phyloP scores from a whole-genome alignment of 1,140 invertebrate species.

The Drosophila watanabei region DNA sequence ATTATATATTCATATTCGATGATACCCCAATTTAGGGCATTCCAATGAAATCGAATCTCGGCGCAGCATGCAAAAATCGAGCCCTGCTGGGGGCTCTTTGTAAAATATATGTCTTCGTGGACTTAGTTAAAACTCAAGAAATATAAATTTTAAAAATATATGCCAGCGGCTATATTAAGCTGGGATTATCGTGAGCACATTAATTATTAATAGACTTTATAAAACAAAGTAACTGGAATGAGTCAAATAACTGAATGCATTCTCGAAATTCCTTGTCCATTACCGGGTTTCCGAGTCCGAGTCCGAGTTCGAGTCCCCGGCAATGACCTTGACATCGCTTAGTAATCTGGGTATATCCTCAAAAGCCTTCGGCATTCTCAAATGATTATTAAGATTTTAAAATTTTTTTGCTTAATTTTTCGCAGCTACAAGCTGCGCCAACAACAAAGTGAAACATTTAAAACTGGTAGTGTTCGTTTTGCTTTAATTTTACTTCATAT shows the following conservation, averaged over 20 bases:
- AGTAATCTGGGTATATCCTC: slow-evolving; percentile 40
- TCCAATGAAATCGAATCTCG: too few relatives aligned
- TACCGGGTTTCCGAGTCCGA: slow-evolving; percentile 3
- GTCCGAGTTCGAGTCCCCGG: slow-evolving; percentile 4
- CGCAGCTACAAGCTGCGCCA: slow-evolving; percentile 33
- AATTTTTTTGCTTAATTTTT: slow-evolving; percentile 6
- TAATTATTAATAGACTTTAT: slow-evolving; percentile 18
- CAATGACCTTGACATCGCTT: slow-evolving; percentile 42
- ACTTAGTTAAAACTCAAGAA: too few relatives aligned
- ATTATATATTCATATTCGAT: neutral
- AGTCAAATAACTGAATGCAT: slow-evolving; percentile 13
- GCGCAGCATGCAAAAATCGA: too few relatives aligned
- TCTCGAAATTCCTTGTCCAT: slow-evolving; percentile 32
- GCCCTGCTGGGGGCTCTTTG: too few relatives aligned
- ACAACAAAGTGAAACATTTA: slow-evolving; percentile 58
- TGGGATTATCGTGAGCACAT: slow-evolving; percentile 21
- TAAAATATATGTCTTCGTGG: too few relatives aligned
- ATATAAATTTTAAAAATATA: slow-evolving; percentile 16
- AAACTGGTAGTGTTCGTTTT: slow-evolving; percentile 42
- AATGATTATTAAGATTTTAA: slow-evolving; percentile 35
- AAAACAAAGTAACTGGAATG: slow-evolving; percentile 6
- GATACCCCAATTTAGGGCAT: too few relatives aligned
- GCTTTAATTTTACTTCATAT: slow-evolving; percentile 57
- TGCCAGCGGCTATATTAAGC: slow-evolving; percentile 33
- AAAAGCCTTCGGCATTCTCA: slow-evolving; percentile 42